These are phyloP conservation scores for Rhagophthalmus giganteus DNA, from an alignment of 2,888 invertebrate species.

Conservation along the genomic window DNA sequence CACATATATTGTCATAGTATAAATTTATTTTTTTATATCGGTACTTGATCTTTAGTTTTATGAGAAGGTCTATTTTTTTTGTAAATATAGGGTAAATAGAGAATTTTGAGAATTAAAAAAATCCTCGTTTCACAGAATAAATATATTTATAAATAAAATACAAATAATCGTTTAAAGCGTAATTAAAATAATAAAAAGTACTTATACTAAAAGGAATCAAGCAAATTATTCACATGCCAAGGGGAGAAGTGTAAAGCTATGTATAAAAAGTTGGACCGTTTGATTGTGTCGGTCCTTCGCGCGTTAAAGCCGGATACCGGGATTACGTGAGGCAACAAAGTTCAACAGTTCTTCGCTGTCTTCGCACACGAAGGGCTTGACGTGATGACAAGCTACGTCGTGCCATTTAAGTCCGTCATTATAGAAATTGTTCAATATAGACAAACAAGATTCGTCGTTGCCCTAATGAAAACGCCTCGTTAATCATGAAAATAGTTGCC, in stretches of 20 bases:
- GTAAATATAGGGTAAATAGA: background rate
- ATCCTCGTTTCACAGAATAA: conserved; percentile 3
- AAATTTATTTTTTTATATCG: background rate
- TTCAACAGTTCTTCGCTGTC: conserved; percentile 88
- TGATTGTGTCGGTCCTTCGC: conserved; percentile 10
- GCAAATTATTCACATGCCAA: conserved; percentile 41
- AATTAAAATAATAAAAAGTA: conserved; percentile 44
- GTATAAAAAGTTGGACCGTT: background rate
- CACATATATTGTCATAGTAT: too few species aligned
- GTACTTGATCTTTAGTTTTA: background rate
- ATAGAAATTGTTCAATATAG: conserved; percentile 90
- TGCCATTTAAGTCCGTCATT: conserved; percentile 86
- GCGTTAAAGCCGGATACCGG: conserved; percentile 75
- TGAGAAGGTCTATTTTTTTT: background rate
- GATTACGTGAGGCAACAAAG: conserved; percentile 88
- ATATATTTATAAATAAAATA: conserved; percentile 13
- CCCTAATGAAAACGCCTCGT: too few species aligned
- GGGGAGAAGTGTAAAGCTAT: background rate
- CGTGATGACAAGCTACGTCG: conserved; percentile 84
- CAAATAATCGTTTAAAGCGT: conserved; percentile 46
- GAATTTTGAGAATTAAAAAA: background rate
- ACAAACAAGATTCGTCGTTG: conserved; percentile 87
- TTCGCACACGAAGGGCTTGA: conserved; percentile 87
- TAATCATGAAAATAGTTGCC: too few species aligned
- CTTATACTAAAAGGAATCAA: conserved; percentile 2